phyloP scores from a whole-genome alignment of 2,797 vertebrate species.

The Sebastes vulpes region DNA sequence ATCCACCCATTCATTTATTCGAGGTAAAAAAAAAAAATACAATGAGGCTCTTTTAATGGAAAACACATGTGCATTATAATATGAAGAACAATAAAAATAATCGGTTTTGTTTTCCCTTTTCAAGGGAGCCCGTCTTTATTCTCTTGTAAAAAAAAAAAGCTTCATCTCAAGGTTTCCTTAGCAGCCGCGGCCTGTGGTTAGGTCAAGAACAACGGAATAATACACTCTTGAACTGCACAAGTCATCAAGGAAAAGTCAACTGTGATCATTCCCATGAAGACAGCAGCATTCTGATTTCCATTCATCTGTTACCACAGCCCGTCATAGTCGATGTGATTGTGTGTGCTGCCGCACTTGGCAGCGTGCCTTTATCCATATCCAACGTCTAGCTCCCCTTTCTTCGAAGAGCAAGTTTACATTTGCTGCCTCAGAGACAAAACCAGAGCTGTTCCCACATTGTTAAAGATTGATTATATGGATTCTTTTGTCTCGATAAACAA shows the following conservation, averaged over 20 bases:
- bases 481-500: slow-evolving; percentile 67
- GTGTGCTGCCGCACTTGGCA: slow-evolving; percentile 15
- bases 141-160: neutral
- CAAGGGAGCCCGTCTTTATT: neutral
- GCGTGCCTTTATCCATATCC: slow-evolving; percentile 33
- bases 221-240: slow-evolving; percentile 41
- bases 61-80: slow-evolving; percentile 34
- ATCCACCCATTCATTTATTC: slow-evolving; percentile 11
- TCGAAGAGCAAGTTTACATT: slow-evolving; percentile 38
- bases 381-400: slow-evolving; percentile 34
- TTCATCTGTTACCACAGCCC: slow-evolving; percentile 42
- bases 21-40: neutral
- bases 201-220: slow-evolving; percentile 21
- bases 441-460: slow-evolving; percentile 47
- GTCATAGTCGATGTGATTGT: slow-evolving; percentile 22
- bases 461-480: slow-evolving; percentile 66
- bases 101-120: slow-evolving; percentile 37
- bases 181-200: slow-evolving; percentile 13
- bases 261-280: slow-evolving; percentile 50
- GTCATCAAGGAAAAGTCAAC: slow-evolving; percentile 49
- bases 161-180: neutral
- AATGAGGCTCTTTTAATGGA: slow-evolving; percentile 6
- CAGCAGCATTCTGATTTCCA: slow-evolving; percentile 22
- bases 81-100: slow-evolving; percentile 30
- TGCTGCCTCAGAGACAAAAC: slow-evolving; percentile 29